phyloP scores from a whole-genome alignment of 35 echinoderm and acorn worm genomes.

The Apostichopus japonicus region DNA sequence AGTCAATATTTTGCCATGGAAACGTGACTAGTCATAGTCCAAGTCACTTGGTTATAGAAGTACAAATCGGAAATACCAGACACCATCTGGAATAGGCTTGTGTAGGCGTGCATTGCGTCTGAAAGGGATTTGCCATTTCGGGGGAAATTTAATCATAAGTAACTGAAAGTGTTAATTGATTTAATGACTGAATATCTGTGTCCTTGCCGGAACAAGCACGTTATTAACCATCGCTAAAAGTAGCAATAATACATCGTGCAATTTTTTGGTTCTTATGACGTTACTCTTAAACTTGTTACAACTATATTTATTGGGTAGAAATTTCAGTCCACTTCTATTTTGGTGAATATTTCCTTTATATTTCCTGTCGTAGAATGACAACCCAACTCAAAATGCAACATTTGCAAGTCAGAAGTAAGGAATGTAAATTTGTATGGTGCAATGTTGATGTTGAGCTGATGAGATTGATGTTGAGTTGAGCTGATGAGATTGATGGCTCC shows the following conservation, averaged over 20 bases:
- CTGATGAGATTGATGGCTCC: too few relatives aligned
- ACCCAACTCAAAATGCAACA: too few relatives aligned
- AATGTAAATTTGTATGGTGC: too few relatives aligned
- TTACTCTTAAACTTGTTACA: too few relatives aligned
- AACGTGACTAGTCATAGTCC: background rate
- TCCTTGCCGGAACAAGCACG: background rate
- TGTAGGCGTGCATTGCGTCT: background rate
- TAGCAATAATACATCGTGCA: background rate
- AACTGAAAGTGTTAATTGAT: background rate
- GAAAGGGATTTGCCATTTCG: background rate
- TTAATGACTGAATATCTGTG: background rate
- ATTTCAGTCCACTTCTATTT: too few relatives aligned
- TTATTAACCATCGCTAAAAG: background rate
- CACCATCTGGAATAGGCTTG: background rate
- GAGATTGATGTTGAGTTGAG: too few relatives aligned
- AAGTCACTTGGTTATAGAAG: background rate
- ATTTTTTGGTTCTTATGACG: too few relatives aligned
- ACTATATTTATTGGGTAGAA: too few relatives aligned
- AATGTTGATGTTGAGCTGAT: too few relatives aligned
- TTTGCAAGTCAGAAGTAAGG: too few relatives aligned
- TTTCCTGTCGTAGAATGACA: background rate
- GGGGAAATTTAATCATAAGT: background rate
- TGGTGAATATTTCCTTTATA: too few relatives aligned
- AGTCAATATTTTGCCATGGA: background rate
- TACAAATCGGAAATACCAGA: slow-evolving; percentile 5